These are phyloP conservation scores for Girardia tigrina DNA, from an alignment of 2,888 invertebrate genomes.

Conservation along the genomic window DNA sequence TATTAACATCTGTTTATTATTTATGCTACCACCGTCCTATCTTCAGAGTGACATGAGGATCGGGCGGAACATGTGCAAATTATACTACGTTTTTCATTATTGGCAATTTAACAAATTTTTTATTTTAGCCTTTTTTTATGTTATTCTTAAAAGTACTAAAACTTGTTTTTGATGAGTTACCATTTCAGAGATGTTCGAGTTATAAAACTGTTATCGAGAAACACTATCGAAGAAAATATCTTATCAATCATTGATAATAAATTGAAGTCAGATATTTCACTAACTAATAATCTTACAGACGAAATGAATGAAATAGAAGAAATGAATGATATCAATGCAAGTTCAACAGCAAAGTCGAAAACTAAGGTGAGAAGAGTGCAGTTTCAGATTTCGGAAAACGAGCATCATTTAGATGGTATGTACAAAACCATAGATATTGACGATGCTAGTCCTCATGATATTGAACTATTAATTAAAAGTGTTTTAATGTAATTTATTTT, in stretches of 20 bases:
- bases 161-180: no score
- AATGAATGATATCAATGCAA: background rate
- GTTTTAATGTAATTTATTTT: background rate
- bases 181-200: slow-evolving; percentile 4
- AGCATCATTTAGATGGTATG: background rate
- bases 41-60: background rate
- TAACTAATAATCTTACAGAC: background rate
- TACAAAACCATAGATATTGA: background rate
- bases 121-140: no score
- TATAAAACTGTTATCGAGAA: background rate
- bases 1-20: no score
- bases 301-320: background rate
- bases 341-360: background rate
- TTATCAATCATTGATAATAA: background rate
- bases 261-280: background rate
- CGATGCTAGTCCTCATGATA: background rate
- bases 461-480: slow-evolving; percentile 3
- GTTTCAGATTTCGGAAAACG: background rate
- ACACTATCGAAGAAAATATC: background rate
- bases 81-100: no score
- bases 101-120: no score
- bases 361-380: background rate
- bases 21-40: background rate
- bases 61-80: no score
- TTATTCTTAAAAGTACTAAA: no score